Evolutionary conservation across 2,888 invertebrate species (phyloP).

Genomic region (Limenitis camilla): DNA sequence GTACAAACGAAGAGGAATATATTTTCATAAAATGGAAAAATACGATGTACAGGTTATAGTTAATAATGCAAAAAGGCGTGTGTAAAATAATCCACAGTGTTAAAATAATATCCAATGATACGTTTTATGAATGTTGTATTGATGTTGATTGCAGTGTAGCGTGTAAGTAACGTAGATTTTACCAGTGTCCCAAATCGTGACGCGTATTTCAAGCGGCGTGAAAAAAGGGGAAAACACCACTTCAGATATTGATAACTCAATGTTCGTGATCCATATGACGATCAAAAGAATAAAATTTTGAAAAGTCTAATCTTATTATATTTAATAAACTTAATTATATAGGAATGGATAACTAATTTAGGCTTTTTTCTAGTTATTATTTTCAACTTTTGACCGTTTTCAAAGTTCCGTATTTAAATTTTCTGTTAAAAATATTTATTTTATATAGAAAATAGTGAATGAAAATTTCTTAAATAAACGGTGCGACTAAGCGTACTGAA

Average conservation of each 20-base stretch:
- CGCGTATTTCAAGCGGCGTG: slow-evolving; percentile 73
- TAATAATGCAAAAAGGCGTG: neutral
- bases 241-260: slow-evolving; percentile 42
- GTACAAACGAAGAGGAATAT: neutral
- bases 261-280: slow-evolving; percentile 9
- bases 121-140: slow-evolving; percentile 14
- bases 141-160: slow-evolving; percentile 35
- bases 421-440: neutral
- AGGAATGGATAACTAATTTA: neutral
- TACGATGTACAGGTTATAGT: neutral
- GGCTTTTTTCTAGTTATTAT: neutral
- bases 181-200: slow-evolving; percentile 73
- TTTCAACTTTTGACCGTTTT: slow-evolving; percentile 11
- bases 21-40: neutral
- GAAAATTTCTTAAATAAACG: slow-evolving; percentile 7
- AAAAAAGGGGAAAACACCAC: slow-evolving; percentile 71
- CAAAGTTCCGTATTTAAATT: neutral
- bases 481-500: slow-evolving; percentile 23
- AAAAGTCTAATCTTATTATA: no score
- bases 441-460: slow-evolving; percentile 2
- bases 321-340: neutral
- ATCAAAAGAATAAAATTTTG: slow-evolving; percentile 11
- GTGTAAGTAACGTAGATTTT: slow-evolving; percentile 59
- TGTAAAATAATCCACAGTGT: slow-evolving; percentile 1
- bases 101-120: slow-evolving; percentile 8